Percentiles rank a stretch among this genome's conserved stretches.
Conservation (phyloP, 2,888 invertebrate species). For the Mellilla xanthometata region DNA sequence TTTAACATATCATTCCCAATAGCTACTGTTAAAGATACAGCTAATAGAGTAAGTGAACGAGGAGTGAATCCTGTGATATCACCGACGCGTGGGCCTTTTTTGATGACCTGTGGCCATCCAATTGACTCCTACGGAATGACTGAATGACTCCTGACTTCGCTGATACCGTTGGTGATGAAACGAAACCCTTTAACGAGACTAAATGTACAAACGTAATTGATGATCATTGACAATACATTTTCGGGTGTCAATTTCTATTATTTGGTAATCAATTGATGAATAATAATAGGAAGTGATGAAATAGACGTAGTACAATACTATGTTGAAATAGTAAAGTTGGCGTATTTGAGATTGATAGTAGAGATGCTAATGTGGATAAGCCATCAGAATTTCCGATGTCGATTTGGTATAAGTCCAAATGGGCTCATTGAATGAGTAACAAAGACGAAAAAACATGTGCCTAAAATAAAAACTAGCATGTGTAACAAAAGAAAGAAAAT, state of each 20-base stretch:
- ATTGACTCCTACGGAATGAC: constrained; percentile 41
- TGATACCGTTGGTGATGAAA: constrained; percentile 33
- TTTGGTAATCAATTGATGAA: constrained; percentile 1
- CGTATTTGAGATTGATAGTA: no score
- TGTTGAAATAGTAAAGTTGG: no score
- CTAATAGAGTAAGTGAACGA: constrained; percentile 4
- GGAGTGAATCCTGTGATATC: constrained; percentile 33
- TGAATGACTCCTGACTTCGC: constrained; percentile 52
- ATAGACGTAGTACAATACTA: no score
- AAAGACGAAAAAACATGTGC: constrained; percentile 12
- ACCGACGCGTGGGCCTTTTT: constrained; percentile 37
- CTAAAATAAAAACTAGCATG: constrained; percentile 15
- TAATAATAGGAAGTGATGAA: no score
- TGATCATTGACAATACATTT: constrained; percentile 30
- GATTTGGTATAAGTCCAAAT: constrained; percentile 19
- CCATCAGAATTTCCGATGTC: constrained; percentile 1
- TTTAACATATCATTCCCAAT: constrained; percentile 1
- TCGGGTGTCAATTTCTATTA: constrained; percentile 14
- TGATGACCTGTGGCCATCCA: constrained; percentile 37
- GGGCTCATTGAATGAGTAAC: constrained; percentile 13
- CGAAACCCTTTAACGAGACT: constrained; percentile 26
- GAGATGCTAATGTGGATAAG: background rate
- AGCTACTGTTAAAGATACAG: no score
- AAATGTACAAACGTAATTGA: constrained; percentile 24
- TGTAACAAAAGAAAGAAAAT: constrained; percentile 20